Conservation (phyloP, 92 coral and sea anemone genomes). For the Palythoa grandiflora region DNA sequence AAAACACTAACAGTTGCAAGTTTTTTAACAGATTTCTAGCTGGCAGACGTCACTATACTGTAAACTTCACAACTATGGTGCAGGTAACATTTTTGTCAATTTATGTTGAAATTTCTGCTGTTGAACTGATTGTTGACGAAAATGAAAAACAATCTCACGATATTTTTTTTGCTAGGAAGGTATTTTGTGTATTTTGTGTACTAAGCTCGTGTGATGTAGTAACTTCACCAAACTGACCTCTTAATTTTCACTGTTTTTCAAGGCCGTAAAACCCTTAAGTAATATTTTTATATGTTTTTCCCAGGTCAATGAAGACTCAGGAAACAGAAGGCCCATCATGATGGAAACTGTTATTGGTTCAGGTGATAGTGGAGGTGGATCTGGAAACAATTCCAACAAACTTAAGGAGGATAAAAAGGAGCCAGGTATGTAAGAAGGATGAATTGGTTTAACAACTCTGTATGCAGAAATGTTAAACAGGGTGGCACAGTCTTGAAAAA, state of each 20-base stretch:
- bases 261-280: neutral
- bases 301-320: conserved; percentile 95
- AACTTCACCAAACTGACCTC: no score
- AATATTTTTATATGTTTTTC: no score
- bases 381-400: neutral
- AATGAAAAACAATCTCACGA: neutral
- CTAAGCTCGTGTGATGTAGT: neutral
- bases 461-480: neutral
- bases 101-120: neutral
- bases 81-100: conserved; percentile 57
- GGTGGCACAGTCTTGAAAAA: neutral
- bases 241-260: neutral
- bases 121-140: neutral
- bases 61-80: conserved; percentile 95
- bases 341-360: conserved; percentile 70
- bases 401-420: conserved; percentile 33
- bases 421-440: conserved; percentile 14
- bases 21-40: conserved; percentile 82
- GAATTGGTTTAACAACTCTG: neutral
- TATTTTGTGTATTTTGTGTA: neutral
- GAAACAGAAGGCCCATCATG: conserved; percentile 96
- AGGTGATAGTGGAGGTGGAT: conserved; percentile 15
- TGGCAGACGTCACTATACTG: conserved; percentile 91
- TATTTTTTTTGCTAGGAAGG: neutral
- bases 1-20: neutral